Evolutionary conservation across 2,797 vertebrate species (phyloP), one percentile per base, ranked within the genome.

Genomic region (Erethizon dorsatum): DNA sequence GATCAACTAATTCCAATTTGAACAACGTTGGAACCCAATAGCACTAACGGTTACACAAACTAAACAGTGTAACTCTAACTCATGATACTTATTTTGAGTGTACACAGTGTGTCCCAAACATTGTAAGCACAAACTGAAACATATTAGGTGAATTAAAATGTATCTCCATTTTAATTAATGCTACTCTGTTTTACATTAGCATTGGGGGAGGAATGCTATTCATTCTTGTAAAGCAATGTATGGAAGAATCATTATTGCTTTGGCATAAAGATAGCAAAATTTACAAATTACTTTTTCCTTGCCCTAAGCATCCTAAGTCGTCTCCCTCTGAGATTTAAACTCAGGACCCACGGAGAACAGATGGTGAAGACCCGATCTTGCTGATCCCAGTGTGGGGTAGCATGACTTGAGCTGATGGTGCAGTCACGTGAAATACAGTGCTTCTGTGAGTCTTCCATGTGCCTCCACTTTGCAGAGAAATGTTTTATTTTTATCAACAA

Each of bases 301-400:
- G 95, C 93, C 63, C 92, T 95, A 71, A 96, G 88, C 86, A 91
- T 89, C 45, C 56, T 96, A 75, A 93, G 80, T 90, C 52, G 47
- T 94, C 97, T 98, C 98, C 98, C 93, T 93, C 7, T 96, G 98
- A 98, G 98, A 98, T 98, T 98, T 98, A 98, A 98, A 98, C 97
- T 98, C 95, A 56, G 96, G 89, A 97, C 97, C 97, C 98, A 86
- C 85, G 91, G 97, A 96, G 97, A 98, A 98, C 98, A 98, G 98
- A 98, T 98, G 98, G 98, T 92, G 57, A 96, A 97, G 96, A 96
- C 82, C 94, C 98, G 98, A 96, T 97, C 97, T 97, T 97, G 97
- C 90, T 94, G 85, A 91, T 95, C 98, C 91, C 97, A 98, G 98
- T 93, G 89, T 88, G 97, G 63, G 80, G 85, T 67, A 47, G 79